A percentile compares a stretch with the other conserved stretches of the same genome.
Conservation (phyloP, 2,888 invertebrate species). For the Coenonympha glycerion region DNA sequence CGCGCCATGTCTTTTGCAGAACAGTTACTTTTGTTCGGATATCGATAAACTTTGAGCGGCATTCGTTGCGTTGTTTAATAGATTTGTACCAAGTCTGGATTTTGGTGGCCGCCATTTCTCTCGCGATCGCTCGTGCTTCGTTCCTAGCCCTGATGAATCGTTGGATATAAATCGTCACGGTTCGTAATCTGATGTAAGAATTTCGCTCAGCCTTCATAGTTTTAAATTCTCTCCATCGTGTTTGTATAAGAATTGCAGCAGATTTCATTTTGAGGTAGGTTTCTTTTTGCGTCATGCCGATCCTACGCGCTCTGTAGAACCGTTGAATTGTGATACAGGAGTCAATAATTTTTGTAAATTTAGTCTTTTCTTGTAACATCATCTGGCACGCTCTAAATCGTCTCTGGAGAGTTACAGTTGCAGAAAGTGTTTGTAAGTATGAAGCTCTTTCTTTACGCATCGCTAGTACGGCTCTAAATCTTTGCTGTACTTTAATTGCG, state of each 20-base stretch:
- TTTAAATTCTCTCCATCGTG: slow-evolving; percentile 43
- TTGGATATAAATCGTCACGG: slow-evolving; percentile 49
- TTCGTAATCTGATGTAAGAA: slow-evolving; percentile 42
- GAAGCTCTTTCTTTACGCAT: slow-evolving; percentile 42
- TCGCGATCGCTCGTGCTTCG: slow-evolving; percentile 31
- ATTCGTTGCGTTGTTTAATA: slow-evolving; percentile 38
- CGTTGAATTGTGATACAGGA: slow-evolving; percentile 62
- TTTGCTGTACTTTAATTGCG: slow-evolving; percentile 42
- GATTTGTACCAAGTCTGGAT: slow-evolving; percentile 61
- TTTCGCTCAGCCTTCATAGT: slow-evolving; percentile 38
- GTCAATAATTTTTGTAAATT: slow-evolving; percentile 47
- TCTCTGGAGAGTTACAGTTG: slow-evolving; percentile 42
- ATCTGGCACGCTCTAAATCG: slow-evolving; percentile 54
- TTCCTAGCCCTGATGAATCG: slow-evolving; percentile 47
- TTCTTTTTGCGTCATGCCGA: slow-evolving; percentile 41
- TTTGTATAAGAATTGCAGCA: slow-evolving; percentile 57
- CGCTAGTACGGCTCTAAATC: slow-evolving; percentile 46
- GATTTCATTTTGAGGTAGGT: slow-evolving; percentile 44
- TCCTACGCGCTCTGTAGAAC: slow-evolving; percentile 42
- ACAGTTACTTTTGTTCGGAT: slow-evolving; percentile 42
- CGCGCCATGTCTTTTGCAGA: slow-evolving; percentile 57
- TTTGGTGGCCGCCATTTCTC: slow-evolving; percentile 39
- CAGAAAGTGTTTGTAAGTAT: slow-evolving; percentile 39
- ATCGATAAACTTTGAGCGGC: slow-evolving; percentile 41
- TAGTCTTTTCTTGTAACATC: slow-evolving; percentile 47